Base-by-base conservation (phyloP, 2,888 invertebrate genomes). In the Dromius quadrimaculatus region DNA sequence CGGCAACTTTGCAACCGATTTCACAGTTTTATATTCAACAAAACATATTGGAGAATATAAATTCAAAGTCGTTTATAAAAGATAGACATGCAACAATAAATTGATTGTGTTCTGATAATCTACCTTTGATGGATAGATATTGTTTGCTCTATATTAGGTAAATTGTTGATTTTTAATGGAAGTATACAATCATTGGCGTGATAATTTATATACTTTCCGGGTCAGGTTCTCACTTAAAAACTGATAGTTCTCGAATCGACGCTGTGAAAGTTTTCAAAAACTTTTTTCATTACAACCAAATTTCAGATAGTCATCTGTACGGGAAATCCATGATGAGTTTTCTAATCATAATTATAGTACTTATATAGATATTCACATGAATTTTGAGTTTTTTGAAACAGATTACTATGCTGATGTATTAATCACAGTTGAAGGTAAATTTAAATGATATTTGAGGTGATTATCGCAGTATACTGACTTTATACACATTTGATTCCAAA, bases 1-100 rank as follows among this genome's bases (percentile, higher is more conserved):
- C 22, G 34, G 2, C 11, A 3, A n/a, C 34, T 57, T 32, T 9
- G 17, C 59, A 20, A 23, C 65, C 38, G 38, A 54, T 65, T 36
- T 13, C 22, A n/a, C 20, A 9, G 20, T 41, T 65, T 62, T 62
- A 65, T 64, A 64, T 64, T 23, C 50, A 50, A 64, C 22, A 17
- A 63, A 47, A 64, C 50, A 47, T 38, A 50, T 34, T 34, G 34
- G 8, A 8, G 50, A 22, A 64, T 64, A 64, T 64, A 64, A 38
- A 59, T 36, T 38, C 20, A 9, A 36, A 61, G 2, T 38, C 3
- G 17, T 41, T 43, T 47, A 11, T 11, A 64, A 45, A 45, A 36
- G 13, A 64, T 47, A 41, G 38, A 54, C 65, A 65, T 65, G 65
- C 65, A 38, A 65, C 41, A 65, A 54, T 65, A 65, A 32, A 65